phyloP scores from a whole-genome alignment of 2,113 vertebrate species.

The Psittacus erithacus region DNA sequence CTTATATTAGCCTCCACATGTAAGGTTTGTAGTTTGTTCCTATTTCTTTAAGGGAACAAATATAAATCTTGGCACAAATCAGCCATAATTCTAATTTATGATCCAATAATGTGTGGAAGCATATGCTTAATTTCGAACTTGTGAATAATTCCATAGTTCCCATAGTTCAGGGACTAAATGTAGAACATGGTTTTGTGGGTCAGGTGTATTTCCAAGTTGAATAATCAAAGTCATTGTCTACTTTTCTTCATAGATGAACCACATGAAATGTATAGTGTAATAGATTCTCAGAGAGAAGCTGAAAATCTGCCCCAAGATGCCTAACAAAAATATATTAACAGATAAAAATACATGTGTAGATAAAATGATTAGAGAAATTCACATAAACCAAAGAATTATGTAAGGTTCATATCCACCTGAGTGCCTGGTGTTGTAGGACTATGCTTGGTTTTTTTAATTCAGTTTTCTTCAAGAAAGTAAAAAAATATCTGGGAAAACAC shows the following conservation, averaged over 20 bases:
- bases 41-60: background rate
- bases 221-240: background rate
- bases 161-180: background rate
- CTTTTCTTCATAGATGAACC: background rate
- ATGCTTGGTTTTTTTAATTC: background rate
- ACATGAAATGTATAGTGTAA: background rate
- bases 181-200: background rate
- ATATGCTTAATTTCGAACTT: conserved; percentile 8
- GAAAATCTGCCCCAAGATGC: background rate
- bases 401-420: background rate
- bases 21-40: background rate
- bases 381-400: background rate
- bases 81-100: background rate
- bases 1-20: background rate
- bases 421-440: background rate
- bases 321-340: background rate
- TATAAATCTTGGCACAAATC: background rate
- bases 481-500: background rate
- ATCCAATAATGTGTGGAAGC: background rate
- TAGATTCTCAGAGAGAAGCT: background rate
- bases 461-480: background rate
- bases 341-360: background rate
- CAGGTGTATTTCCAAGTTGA: background rate
- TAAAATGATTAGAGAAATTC: background rate
- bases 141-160: background rate